phyloP scores from a whole-genome alignment of 2,888 invertebrate species.

The Elmis aenea region DNA sequence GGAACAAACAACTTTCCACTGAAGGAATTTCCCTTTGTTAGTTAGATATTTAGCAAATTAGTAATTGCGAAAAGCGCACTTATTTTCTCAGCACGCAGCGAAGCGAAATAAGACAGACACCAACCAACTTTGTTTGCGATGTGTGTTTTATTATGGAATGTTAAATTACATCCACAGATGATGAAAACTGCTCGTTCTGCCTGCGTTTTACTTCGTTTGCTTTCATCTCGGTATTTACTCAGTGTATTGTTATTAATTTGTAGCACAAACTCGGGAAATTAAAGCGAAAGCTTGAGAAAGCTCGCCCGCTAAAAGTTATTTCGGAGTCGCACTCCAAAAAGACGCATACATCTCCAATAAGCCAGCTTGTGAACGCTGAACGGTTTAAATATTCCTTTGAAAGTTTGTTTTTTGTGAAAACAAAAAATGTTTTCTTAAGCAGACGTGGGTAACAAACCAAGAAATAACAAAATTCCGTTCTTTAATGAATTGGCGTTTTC shows the following conservation, averaged over 20 bases:
- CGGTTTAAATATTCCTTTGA: too few relatives aligned
- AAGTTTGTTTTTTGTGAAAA: not conserved
- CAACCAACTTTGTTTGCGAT: slow-evolving; percentile 20
- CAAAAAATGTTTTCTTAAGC: slow-evolving; percentile 3
- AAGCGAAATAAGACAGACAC: slow-evolving; percentile 22
- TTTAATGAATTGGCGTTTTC: slow-evolving; percentile 21
- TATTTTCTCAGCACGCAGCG: slow-evolving; percentile 24
- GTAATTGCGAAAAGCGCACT: slow-evolving; percentile 24
- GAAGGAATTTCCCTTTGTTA: too few relatives aligned
- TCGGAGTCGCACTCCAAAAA: not conserved
- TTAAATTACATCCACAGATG: slow-evolving; percentile 26
- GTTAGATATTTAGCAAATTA: slow-evolving; percentile 24
- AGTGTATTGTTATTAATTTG: slow-evolving; percentile 27
- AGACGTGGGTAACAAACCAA: slow-evolving; percentile 6
- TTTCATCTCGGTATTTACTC: slow-evolving; percentile 25
- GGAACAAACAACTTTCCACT: too few relatives aligned
- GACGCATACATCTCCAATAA: too few relatives aligned
- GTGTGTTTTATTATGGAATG: slow-evolving; percentile 27
- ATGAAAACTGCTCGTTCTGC: slow-evolving; percentile 24
- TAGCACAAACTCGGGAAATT: slow-evolving; percentile 22
- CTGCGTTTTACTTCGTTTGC: slow-evolving; percentile 19
- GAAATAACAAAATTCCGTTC: slow-evolving; percentile 6
- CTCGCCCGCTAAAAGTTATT: not conserved
- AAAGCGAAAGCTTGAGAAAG: slow-evolving; percentile 12
- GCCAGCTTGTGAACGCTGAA: too few relatives aligned